A percentile compares a stretch with the other conserved stretches of the same genome.
Evolutionary conservation across 35 echinoderm and acorn worm genomes (phyloP).

Genomic region (Heliocidaris tuberculata): DNA sequence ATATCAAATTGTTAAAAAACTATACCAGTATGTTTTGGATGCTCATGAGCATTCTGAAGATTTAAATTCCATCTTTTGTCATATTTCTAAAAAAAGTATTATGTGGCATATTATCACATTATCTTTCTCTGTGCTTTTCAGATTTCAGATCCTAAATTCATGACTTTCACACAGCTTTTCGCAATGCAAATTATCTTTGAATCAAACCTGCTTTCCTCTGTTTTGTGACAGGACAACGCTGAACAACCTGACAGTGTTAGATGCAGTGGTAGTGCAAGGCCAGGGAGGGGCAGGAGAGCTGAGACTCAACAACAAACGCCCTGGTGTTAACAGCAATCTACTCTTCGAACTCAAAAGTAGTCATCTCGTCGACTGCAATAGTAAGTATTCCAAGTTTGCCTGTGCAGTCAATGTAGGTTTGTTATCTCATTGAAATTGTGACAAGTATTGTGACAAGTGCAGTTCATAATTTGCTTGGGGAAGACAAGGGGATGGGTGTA

Average conservation of each 20-base stretch:
- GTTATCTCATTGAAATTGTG: no score
- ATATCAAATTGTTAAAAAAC: no score
- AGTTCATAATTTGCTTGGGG: no score
- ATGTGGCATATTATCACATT: no score
- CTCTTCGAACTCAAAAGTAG: constrained; percentile 93
- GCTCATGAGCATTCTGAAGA: no score
- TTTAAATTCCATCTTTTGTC: no score
- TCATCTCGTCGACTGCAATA: constrained; percentile 94
- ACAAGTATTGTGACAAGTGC: background rate
- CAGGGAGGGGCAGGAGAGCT: constrained; percentile 86
- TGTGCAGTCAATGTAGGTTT: background rate
- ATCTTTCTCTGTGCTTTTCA: no score
- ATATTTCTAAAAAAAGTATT: no score
- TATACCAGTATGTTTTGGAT: no score
- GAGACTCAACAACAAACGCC: constrained; percentile 79
- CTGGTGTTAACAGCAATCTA: constrained; percentile 83
- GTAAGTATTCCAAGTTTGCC: constrained; percentile 64
- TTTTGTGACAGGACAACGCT: constrained; percentile 64
- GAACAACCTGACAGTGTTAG: constrained; percentile 95
- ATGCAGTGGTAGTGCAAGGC: constrained; percentile 86
- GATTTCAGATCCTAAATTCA: no score
- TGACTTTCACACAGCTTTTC: background rate
- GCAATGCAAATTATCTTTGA: background rate
- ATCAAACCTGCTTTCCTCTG: background rate
- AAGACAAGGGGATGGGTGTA: no score